phyloP scores from a whole-genome alignment of 2,113 vertebrate species.

The Phalacrocorax brasilianus region DNA sequence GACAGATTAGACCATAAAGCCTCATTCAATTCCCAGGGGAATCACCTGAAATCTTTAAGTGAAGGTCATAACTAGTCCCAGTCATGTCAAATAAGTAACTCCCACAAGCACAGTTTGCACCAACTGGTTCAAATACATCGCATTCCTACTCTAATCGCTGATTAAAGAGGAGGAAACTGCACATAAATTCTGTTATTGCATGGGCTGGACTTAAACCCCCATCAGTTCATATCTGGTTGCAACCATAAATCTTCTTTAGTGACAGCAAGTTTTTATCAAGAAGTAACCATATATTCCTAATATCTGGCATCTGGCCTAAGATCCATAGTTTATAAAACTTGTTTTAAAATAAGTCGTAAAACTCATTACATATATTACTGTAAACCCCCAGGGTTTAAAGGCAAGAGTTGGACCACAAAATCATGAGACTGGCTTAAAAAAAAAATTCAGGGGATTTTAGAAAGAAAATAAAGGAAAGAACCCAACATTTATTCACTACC shows the following conservation, averaged over 20 bases:
- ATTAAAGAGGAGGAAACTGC: conserved; percentile 43
- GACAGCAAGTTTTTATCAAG: conserved; percentile 15
- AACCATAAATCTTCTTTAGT: neutral
- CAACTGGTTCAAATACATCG: conserved; percentile 14
- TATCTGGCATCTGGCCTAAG: conserved; percentile 12
- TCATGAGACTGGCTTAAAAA: neutral
- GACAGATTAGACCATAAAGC: neutral
- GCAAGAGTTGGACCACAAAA: neutral
- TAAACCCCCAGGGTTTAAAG: neutral
- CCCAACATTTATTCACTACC: neutral
- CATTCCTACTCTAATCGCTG: conserved; percentile 43
- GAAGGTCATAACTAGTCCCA: conserved; percentile 21
- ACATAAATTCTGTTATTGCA: conserved; percentile 41
- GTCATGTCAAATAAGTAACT: conserved; percentile 23
- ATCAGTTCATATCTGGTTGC: neutral
- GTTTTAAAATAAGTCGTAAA: conserved; percentile 9
- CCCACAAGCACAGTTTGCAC: conserved; percentile 25
- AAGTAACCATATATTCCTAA: conserved; percentile 24
- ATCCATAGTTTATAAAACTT: neutral
- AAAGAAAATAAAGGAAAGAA: conserved; percentile 3
- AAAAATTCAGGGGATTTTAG: neutral
- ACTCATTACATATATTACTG: neutral
- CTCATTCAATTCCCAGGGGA: neutral
- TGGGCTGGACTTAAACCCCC: neutral
- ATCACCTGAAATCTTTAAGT: neutral